Base-by-base conservation (phyloP, 2,888 invertebrate species). In the Eupithecia pulchellata region DNA sequence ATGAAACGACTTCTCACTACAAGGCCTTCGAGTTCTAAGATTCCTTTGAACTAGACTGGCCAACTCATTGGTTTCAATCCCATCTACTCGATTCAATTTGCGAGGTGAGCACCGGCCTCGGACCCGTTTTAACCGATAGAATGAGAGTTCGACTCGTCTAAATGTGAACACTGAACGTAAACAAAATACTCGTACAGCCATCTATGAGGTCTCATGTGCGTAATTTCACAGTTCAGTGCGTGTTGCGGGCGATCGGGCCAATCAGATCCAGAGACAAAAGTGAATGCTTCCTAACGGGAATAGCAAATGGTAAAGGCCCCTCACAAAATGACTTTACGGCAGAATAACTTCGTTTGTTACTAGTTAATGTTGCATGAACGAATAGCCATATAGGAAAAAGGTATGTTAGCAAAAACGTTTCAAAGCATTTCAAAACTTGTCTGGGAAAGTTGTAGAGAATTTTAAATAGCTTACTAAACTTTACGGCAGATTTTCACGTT, bases 211-310 rank as follows among this genome's bases (percentile, higher is more conserved):
- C 64, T 42, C 71, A 65, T 71, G 55, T 68, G 64, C 64, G 64
- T 68, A 68, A 71, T 71, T 71, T 71, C 64, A 68, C 68, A 68
- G 64, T 61, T 61, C 64, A 68, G 47, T 71, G 64, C n/a, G 25
- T 60, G n/a, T 58, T 42, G 34, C 62, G 30, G 57, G 55, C 47
- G 65, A 62, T 72, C 61, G 57, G 57, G 17, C 67, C 58, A 64
- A 52, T 30, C 52, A 32, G 36, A 61, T 60, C 29, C 64, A 67
- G 64, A 68, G 55, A 65, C 66, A 67, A 67, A 36, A 68, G 58
- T 47, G 57, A 67, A 58, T 64, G 62, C 61, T 68, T 57, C 47
- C 32, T 34, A 64, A 60, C 39, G 27, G 36, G 58, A 64, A 58
- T n/a, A 71, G 64, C 67, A 36, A 58, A 55, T 25, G 20, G 63